Base-by-base conservation (phyloP, 2,888 invertebrate genomes). In the Eristalis pertinax region DNA sequence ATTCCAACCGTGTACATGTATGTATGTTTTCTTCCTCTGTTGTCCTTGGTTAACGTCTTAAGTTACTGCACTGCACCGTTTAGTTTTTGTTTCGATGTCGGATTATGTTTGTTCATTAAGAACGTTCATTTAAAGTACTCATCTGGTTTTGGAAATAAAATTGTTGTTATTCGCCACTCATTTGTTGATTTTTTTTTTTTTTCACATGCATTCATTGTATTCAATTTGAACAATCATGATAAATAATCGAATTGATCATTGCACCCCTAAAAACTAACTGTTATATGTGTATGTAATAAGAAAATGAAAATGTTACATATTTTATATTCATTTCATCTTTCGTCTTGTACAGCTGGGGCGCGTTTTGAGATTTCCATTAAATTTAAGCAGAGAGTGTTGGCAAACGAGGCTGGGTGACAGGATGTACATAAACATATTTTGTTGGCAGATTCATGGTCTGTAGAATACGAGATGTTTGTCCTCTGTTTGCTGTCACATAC, bases 211-310 rank as follows among this genome's bases (percentile, higher is more conserved):
- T 74, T 73, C 26, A 62, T 69, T 69, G 64, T 35, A 63, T 19
- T 32, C 69, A 24, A 81, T 64, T 77, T 84, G 70, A 89, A 88
- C 78, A 82, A 88, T 89, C 89, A 85, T 84, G 84, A 70, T 74
- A 80, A 74, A 88, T 87, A 89, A 89, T 90, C 90, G 90, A 90
- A 73, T 89, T 89, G 91, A 91, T 90, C 89, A 89, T 89, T 90
- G 89, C 90, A 90, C 90, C 89, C 90, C 89, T 90, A 87, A 70
- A 62, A 58, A 43, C 35, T 67, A 72, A 43, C 76, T 75, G 19
- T 73, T 64, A 62, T 65, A 62, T 62, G 19, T 65, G 19, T 41
- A 58, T 43, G 19, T 24, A 19, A 72, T 26, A 60, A 29, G 7
- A 38, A 68, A 68, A 38, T 58, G 26, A 26, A 68, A 11, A 32